These are phyloP conservation scores for Stichodactyla mertensii DNA, from an alignment of 64 coral and sea anemone genomes.

Conservation along the genomic window DNA sequence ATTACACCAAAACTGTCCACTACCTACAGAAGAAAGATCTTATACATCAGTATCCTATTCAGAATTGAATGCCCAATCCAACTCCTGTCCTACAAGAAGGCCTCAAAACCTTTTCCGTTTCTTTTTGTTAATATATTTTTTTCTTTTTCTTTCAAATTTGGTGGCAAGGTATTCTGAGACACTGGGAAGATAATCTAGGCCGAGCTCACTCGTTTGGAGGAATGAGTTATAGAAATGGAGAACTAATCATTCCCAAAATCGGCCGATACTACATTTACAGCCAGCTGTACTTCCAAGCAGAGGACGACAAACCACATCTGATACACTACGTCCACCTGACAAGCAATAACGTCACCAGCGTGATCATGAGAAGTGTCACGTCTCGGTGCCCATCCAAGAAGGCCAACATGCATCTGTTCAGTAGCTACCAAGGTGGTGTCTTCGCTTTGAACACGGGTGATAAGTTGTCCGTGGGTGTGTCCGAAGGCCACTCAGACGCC, in stretches of 20 bases:
- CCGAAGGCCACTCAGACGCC: conserved; percentile 16
- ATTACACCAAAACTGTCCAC: too few species aligned
- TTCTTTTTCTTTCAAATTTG: not conserved
- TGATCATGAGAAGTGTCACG: conserved; percentile 80
- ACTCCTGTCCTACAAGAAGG: not conserved
- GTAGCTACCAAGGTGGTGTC: conserved; percentile 91
- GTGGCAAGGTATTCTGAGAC: conserved; percentile 49
- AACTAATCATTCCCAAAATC: conserved; percentile 56
- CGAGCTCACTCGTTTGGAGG: conserved; percentile 58
- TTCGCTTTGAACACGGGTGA: conserved; percentile 58
- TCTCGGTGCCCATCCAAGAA: conserved; percentile 55
- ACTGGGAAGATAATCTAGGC: conserved; percentile 61
- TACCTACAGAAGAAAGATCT: too few species aligned
- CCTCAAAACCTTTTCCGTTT: not conserved
- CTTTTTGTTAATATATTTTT: not conserved
- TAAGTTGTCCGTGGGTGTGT: conserved; percentile 54
- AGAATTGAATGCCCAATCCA: too few species aligned
- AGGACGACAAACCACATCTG: conserved; percentile 35
- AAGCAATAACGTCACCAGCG: conserved; percentile 35
- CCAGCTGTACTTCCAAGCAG: conserved; percentile 75
- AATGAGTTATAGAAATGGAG: conserved; percentile 64
- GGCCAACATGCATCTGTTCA: conserved; percentile 41
- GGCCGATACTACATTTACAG: conserved; percentile 86
- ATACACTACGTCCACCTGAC: conserved; percentile 73
- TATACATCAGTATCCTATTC: too few species aligned